phyloP scores from a whole-genome alignment of 2,888 invertebrate genomes.

The Lasioglossum pauxillum region DNA sequence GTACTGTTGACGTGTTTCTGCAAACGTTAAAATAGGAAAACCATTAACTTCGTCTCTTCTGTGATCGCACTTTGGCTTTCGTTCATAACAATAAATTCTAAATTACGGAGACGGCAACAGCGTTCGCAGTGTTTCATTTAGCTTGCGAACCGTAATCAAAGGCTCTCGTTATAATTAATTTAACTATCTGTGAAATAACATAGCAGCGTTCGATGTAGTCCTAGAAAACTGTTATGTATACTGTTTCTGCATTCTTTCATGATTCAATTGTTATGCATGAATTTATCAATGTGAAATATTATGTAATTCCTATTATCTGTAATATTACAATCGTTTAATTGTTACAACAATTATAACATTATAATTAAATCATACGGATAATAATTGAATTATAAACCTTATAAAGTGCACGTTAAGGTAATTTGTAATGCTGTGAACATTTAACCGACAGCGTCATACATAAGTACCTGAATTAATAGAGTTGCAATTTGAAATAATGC shows the following conservation, averaged over 20 bases:
- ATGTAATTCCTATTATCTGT: background rate
- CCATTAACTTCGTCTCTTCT: background rate
- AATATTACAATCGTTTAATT: background rate
- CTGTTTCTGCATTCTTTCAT: background rate
- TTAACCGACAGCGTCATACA: background rate
- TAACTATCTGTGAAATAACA: slow-evolving; percentile 11
- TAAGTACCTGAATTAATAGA: background rate
- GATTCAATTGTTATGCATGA: background rate
- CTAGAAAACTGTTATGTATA: background rate
- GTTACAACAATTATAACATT: background rate
- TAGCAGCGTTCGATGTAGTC: background rate
- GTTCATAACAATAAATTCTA: slow-evolving; percentile 29
- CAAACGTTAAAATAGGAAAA: slow-evolving; percentile 8
- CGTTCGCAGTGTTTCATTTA: slow-evolving; percentile 13
- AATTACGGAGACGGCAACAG: slow-evolving; percentile 1
- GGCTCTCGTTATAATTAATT: slow-evolving; percentile 22
- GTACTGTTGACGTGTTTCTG: slow-evolving; percentile 4
- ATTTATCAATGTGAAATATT: slow-evolving; percentile 13
- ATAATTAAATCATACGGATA: background rate
- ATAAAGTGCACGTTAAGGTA: background rate
- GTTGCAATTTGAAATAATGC: background rate
- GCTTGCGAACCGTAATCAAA: background rate
- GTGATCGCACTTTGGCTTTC: slow-evolving; percentile 2
- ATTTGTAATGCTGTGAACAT: background rate
- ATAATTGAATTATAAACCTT: background rate